Percentiles rank a stretch among this genome's conserved stretches.
Evolutionary conservation across 2,113 vertebrate genomes (phyloP).

Genomic region (Thunnus maccoyii): DNA sequence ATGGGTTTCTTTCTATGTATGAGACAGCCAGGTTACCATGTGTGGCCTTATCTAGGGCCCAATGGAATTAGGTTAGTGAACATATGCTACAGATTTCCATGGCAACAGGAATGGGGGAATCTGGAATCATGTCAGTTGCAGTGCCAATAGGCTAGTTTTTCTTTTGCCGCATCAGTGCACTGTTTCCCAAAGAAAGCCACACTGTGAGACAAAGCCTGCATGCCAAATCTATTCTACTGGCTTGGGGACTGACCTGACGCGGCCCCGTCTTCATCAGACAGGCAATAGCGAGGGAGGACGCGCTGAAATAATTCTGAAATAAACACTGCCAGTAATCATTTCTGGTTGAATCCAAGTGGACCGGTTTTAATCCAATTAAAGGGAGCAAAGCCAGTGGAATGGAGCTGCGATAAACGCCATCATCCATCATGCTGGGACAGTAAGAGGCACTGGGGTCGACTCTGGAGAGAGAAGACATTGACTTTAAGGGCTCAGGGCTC

Average conservation of each 20-base stretch:
- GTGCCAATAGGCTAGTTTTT: slow-evolving; percentile 53
- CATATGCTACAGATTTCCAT: slow-evolving; percentile 80
- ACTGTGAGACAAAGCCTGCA: slow-evolving; percentile 47
- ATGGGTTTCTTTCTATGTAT: slow-evolving; percentile 9
- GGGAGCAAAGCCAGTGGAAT: slow-evolving; percentile 60
- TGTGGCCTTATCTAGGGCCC: slow-evolving; percentile 55
- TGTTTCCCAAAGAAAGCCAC: slow-evolving; percentile 50
- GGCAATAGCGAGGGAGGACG: slow-evolving; percentile 18
- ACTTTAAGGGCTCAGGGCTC: slow-evolving; percentile 40
- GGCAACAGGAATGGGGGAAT: slow-evolving; percentile 72
- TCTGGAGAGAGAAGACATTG: slow-evolving; percentile 34
- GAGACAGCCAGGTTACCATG: slow-evolving; percentile 57
- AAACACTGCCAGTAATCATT: slow-evolving; percentile 54
- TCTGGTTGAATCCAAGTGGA: slow-evolving; percentile 63
- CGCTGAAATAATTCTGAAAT: slow-evolving; percentile 65
- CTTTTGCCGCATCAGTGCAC: slow-evolving; percentile 49
- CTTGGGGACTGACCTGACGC: slow-evolving; percentile 47
- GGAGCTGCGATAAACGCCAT: slow-evolving; percentile 54
- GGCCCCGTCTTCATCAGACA: slow-evolving; percentile 48
- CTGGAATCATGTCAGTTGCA: slow-evolving; percentile 67
- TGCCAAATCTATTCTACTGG: slow-evolving; percentile 57
- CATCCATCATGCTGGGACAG: slow-evolving; percentile 74
- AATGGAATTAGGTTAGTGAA: slow-evolving; percentile 73
- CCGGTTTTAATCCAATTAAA: slow-evolving; percentile 80
- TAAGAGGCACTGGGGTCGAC: slow-evolving; percentile 43